Base-by-base conservation (phyloP, 2,113 vertebrate species). In the Dromiciops gliroides region DNA sequence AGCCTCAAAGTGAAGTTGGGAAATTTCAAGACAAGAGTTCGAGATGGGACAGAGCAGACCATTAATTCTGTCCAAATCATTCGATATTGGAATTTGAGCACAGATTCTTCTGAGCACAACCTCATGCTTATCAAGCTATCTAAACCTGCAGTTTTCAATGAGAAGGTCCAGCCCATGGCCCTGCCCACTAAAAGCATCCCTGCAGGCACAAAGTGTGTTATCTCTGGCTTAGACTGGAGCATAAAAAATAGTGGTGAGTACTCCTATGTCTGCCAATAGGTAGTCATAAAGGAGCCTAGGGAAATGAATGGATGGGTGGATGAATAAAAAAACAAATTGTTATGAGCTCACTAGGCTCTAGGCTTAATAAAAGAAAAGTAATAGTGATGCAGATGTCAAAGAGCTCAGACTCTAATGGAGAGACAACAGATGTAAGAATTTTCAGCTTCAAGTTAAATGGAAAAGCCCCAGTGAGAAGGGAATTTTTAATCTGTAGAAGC, bases 221-320 rank as follows among this genome's bases (percentile, higher is more conserved):
- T 99, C 95, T 98, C 99, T 0, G 99, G 99, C 96, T 99, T 99
- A 98, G 99, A 99, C 90, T 98, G 99, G 98, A 99, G 99, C 83
- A 98, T 98, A 96, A 98, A 98, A 97, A 98, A 91, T 26, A 97
- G 24, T 12, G 0, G 98, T 98, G 88, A 98, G 98, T 98, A 37
- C 3, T 51, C 50, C 22, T 83, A 75, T n/a, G 14, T 19, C 14
- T 44, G 60, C 37, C 37, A 60, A 37, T 37, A 67, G 31, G 31
- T 67, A 11, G 14, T 67, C 31, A 4, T 37, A 37, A 67, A 7
- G 37, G 14, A 75, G 60, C 37, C 60, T 75, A 6, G 16, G 26
- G n/a, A 44, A 75, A 83, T 22, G 19, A 44, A 44, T 83, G 16
- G 14, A 75, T 83, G 67, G 2, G 2, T 75, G 14, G 37, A 75